Base-by-base conservation (phyloP, 1,140 invertebrate genomes). In the Heliconius eleuchia region DNA sequence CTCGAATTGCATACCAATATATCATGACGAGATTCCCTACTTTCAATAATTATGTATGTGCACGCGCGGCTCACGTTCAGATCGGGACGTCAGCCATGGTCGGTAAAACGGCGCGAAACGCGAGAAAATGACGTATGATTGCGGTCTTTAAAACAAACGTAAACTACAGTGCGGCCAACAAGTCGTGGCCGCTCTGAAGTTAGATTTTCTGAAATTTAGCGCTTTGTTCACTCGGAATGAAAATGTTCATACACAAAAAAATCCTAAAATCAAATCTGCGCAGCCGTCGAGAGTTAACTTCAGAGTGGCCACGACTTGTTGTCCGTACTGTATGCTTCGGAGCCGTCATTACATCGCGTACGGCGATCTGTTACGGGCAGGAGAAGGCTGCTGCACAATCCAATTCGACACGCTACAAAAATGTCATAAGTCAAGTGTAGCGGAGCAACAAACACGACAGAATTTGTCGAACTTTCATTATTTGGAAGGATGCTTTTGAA, bases 51-150 rank as follows among this genome's bases (percentile, higher is more conserved):
- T 77, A 78, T 73, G 81, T 78, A 84, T 82, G 82, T 66, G 79
- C 80, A 78, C 77, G 80, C 75, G 76, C 78, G 86, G 88, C 42
- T 4, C 42, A 46, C 42, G 42, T 77, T 60, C 74, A 76, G 66
- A 66, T 77, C 57, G 70, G 34, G 77, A 76, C 71, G 75, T 42
- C 71, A 39, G 19, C 66, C 70, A 86, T 88, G 86, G 81, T 83
- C 85, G 77, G 84, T 78, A 87, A 89, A 89, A 90, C 82, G 83
- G 87, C 85, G 88, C 86, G 84, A 91, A 91, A 91, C 84, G 87
- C 85, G 86, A 89, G 87, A 91, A 91, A 91, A 91, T 90, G 85
- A 90, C 88, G 86, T 88, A 87, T 88, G 89, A 91, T 91, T 91
- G 88, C 88, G 73, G 86, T 85, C 83, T 86, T 91, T 92, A 90